These are phyloP conservation scores for Hippocampus barbouri DNA, from an alignment of 2,113 vertebrate genomes.

Conservation along the genomic window DNA sequence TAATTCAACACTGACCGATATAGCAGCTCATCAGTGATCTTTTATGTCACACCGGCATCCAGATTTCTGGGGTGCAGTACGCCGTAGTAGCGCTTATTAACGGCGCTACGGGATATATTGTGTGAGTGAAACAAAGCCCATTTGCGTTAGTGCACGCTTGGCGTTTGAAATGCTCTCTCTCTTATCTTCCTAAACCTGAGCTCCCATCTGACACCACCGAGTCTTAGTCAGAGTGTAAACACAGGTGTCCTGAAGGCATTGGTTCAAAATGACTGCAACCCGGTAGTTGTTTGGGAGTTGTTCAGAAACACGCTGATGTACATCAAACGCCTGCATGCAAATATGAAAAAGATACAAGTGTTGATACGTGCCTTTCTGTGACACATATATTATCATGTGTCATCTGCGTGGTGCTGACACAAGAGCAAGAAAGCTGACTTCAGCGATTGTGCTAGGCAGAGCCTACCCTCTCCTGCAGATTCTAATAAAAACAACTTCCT, in stretches of 20 bases:
- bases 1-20: neutral
- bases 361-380: constrained; percentile 5
- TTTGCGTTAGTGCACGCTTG: constrained; percentile 1
- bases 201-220: constrained; percentile 24
- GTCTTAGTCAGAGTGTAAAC: neutral
- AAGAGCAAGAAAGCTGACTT: constrained; percentile 45
- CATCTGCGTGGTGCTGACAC: constrained; percentile 35
- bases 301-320: neutral
- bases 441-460: constrained; percentile 25
- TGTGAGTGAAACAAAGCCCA: neutral
- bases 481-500: neutral
- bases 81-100: neutral
- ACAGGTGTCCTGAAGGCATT: neutral
- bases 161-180: neutral
- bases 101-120: neutral
- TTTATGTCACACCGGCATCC: neutral
- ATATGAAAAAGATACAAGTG: neutral
- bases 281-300: neutral
- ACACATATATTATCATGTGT: neutral
- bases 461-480: constrained; percentile 7
- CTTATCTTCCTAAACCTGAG: constrained; percentile 5
- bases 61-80: neutral
- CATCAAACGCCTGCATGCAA: neutral
- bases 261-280: neutral
- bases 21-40: neutral